Conservation (phyloP, 1,140 invertebrate genomes). For the Lucilia cuprina region DNA sequence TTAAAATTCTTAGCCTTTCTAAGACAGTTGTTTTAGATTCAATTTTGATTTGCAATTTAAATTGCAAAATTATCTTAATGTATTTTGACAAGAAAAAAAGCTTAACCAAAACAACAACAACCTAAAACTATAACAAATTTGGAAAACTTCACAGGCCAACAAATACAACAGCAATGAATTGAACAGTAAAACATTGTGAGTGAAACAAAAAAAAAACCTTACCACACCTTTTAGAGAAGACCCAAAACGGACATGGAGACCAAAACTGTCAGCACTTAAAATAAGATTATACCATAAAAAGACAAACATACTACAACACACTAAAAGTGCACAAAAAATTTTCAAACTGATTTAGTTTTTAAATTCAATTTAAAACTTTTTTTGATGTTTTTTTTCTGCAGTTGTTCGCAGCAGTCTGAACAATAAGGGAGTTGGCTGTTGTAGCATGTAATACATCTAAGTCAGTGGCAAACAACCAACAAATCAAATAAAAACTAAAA, state of each 20-base stretch:
- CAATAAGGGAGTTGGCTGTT: conserved; percentile 5
- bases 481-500: not conserved
- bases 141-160: conserved; percentile 16
- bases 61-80: conserved; percentile 34
- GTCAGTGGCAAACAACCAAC: not conserved
- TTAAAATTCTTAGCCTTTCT: conserved; percentile 17
- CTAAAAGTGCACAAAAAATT: not conserved
- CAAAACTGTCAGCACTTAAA: conserved; percentile 55
- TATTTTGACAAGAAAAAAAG: conserved; percentile 30
- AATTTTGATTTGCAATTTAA: conserved; percentile 32
- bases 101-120: not conserved
- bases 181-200: not conserved
- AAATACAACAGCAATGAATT: not conserved
- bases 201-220: no score
- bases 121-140: conserved; percentile 35
- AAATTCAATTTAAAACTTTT: not conserved
- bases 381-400: no score
- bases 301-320: conserved; percentile 16
- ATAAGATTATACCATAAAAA: conserved; percentile 57
- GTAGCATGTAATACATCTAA: conserved; percentile 3
- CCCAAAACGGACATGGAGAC: conserved; percentile 33
- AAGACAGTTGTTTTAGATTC: conserved; percentile 1
- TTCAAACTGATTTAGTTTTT: conserved; percentile 18
- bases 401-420: not conserved
- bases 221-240: conserved; percentile 33